Evolutionary conservation across 1,140 invertebrate species (phyloP).

Genomic region (Drosophila willistoni): DNA sequence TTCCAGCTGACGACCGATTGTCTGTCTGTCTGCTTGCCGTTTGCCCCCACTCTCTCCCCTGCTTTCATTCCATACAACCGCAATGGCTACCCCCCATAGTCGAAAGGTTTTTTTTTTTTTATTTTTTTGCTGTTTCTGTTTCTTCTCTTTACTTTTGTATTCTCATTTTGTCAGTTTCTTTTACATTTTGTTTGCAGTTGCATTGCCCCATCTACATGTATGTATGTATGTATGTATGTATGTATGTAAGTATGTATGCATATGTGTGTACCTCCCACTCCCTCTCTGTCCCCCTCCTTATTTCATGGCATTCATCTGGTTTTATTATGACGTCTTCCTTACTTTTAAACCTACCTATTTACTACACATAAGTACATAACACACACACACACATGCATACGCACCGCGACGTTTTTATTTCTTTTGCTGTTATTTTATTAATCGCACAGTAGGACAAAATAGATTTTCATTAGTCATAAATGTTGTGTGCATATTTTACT

Average conservation of each 20-base stretch:
- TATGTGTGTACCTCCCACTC: no score
- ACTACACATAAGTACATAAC: conserved; percentile 30
- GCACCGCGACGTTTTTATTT: conserved; percentile 50
- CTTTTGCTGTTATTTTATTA: conserved; percentile 77
- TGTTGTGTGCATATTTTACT: not conserved
- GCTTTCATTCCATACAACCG: not conserved
- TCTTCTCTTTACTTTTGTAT: conserved; percentile 33
- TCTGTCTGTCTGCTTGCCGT: not conserved
- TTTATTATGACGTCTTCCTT: conserved; percentile 50
- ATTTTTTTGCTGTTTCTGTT: not conserved
- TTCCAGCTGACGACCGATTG: conserved; percentile 58
- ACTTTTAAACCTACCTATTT: conserved; percentile 36
- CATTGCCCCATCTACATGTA: not conserved
- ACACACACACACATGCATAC: conserved; percentile 3
- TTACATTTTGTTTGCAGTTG: conserved; percentile 37
- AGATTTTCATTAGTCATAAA: not conserved
- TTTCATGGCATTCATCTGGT: conserved; percentile 7
- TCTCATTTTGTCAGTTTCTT: conserved; percentile 25
- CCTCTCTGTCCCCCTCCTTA: not conserved
- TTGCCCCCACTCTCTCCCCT: not conserved
- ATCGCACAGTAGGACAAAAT: conserved; percentile 41
- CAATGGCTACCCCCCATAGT: conserved; percentile 6
- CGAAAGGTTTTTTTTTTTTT: conserved; percentile 39
- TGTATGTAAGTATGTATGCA: no score
- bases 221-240: no score